Evolutionary conservation across 2,888 invertebrate species (phyloP), one percentile per base, ranked within the genome.

Genomic region (Brenthis hecate): DNA sequence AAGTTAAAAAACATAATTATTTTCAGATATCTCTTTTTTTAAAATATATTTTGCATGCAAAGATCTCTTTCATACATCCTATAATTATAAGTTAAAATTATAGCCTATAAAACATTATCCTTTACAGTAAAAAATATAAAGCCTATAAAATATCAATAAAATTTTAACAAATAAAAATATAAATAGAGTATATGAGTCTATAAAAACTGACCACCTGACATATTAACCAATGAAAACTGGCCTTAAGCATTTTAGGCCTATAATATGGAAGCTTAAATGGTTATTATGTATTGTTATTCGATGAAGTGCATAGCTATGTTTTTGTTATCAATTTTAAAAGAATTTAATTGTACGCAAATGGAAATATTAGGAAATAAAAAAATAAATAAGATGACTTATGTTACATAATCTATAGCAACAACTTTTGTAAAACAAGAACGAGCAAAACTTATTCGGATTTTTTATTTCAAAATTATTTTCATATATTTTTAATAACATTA

Each of bases 181-280:
- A 69, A 65, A 56, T 81, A 77, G 81, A 77, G 76, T 78, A 80
- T 74, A 64, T 67, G 64, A 50, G 43, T 60, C 60, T 56, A 79
- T 78, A 77, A 80, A 80, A 84, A 85, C 83, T 81, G 73, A 72
- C 83, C 89, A 88, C 81, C 89, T 89, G 88, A 88, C 85, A 79
- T 79, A 81, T 77, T 80, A 76, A 73, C 76, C 76, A 78, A 78
- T 60, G 60, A 60, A 28, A 50, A 50, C 58, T 28, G 28, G 60
- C 50, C 50, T 60, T 32, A 50, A 60, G 28, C 4, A 50, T 60
- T 60, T 60, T 50, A 50, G 58, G 47, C 47, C 13, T 60, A 3
- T 60, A n/a, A 32, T 60, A 50, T 60, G 48, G n/a, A 32, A 60
- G 60, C 48, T 28, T n/a, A 28, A 50, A n/a, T 60, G 28, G 28